Base-by-base conservation (phyloP, 1,140 invertebrate genomes). In the Mya arenaria region DNA sequence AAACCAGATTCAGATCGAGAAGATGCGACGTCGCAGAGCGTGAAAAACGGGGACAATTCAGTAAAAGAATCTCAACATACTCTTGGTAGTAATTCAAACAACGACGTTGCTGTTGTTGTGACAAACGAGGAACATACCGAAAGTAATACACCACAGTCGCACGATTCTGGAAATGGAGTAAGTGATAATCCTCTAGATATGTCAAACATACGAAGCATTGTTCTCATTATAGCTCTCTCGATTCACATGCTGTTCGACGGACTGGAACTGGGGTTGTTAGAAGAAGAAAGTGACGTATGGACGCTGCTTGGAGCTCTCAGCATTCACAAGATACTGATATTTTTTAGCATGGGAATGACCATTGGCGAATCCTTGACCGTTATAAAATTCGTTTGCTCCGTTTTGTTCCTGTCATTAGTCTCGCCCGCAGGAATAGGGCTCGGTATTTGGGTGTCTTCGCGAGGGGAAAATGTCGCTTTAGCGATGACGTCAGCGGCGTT, bases 321-420 rank as follows among this genome's bases (percentile, higher is more conserved):
- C 23, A 75, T 95, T 17, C 96, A 97, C 92, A 97, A 97, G 91
- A 94, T 96, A 68, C 95, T 97, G 4, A 96, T 97, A 66, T 95
- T 95, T 17, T 96, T 96, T 90, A 96, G 96, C 86, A 92, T 97
- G 36, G 96, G 96, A 4, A 93, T 96, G 8, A 94, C 93, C 48
- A 87, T 95, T 19, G 92, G 96, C n/a, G 94, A 95, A 44, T 94
- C 95, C 0, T 60, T 93, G 30, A 94, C 95, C n/a, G 90, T 91
- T 1, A 87, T 89, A 36, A 94, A 94, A 1, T 83, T 84, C 25
- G 28, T 83, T 4, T 1, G 85, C 3, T 37, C 81, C 28, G 60
- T 89, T 25, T 58, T 92, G 17, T 68, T 94, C 4, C 95, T 95
- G 83, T 95, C 96, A 0, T 85, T 95, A n/a, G 95, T 96, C 0